These are phyloP conservation scores for Noctua fimbriata DNA, from an alignment of 2,888 invertebrate genomes.

Conservation along the genomic window DNA sequence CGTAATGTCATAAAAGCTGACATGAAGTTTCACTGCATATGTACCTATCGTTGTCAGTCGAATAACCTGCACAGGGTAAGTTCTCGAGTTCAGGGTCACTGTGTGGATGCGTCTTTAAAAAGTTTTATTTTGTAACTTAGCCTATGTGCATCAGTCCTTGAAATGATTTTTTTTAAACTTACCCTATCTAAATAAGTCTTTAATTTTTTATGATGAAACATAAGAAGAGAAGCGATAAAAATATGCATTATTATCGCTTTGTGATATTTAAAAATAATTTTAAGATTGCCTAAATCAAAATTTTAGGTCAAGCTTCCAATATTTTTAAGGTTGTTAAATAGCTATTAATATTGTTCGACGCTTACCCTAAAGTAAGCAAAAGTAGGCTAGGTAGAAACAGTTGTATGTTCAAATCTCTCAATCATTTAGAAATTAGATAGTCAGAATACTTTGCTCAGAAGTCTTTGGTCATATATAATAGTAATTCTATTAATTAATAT, in stretches of 20 bases:
- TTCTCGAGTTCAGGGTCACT: not conserved
- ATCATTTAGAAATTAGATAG: constrained; percentile 15
- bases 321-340: constrained; percentile 30
- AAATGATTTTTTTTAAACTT: not conserved
- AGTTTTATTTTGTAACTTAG: not conserved
- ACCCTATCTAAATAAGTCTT: not conserved
- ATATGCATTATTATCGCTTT: constrained; percentile 2
- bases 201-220: not conserved
- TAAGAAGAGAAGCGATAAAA: not conserved
- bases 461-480: constrained; percentile 49
- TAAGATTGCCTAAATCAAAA: not conserved
- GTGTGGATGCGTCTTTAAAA: not conserved
- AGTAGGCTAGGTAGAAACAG: constrained; percentile 4
- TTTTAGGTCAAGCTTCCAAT: constrained; percentile 45
- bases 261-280: constrained; percentile 17
- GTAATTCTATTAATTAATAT: not conserved
- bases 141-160: not conserved
- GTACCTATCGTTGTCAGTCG: not conserved
- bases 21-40: not conserved
- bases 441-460: constrained; percentile 32
- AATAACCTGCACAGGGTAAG: not conserved
- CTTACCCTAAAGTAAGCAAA: constrained; percentile 7
- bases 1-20: not conserved
- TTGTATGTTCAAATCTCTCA: constrained; percentile 19
- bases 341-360: not conserved